phyloP scores from a whole-genome alignment of 2,113 vertebrate species.

The Nettapus auritus region DNA sequence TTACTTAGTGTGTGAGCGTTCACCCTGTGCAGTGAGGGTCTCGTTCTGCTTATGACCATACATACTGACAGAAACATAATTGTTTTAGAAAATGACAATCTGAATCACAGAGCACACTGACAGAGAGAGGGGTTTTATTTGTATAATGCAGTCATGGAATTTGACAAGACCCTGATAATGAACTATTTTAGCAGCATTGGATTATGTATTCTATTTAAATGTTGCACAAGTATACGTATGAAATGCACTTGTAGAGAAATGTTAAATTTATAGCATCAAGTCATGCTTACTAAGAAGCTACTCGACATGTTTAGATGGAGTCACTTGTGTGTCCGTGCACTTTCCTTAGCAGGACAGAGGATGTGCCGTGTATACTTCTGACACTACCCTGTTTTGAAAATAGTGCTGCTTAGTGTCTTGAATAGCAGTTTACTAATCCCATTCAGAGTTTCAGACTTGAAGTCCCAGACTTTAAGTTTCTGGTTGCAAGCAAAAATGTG shows the following conservation, averaged over 20 bases:
- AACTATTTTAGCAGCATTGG: background rate
- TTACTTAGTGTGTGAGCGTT: background rate
- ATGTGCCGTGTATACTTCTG: background rate
- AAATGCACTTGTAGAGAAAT: background rate
- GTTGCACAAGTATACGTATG: background rate
- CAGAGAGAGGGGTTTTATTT: background rate
- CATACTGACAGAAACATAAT: background rate
- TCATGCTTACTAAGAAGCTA: background rate
- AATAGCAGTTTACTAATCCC: background rate
- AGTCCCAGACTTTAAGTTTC: background rate
- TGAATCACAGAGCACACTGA: background rate
- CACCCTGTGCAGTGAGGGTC: background rate
- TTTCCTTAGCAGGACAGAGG: accelerated
- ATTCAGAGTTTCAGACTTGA: background rate
- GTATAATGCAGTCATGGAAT: background rate
- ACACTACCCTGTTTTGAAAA: background rate
- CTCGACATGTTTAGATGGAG: background rate
- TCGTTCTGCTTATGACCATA: background rate
- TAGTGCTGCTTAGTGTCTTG: background rate
- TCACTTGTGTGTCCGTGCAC: accelerated
- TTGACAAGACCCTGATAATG: background rate
- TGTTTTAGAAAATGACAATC: background rate
- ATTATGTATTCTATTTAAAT: background rate
- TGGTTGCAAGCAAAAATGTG: background rate
- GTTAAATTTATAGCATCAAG: background rate